phyloP scores from a whole-genome alignment of 92 coral and sea anemone genomes.

The Micromussa lordhowensis region DNA sequence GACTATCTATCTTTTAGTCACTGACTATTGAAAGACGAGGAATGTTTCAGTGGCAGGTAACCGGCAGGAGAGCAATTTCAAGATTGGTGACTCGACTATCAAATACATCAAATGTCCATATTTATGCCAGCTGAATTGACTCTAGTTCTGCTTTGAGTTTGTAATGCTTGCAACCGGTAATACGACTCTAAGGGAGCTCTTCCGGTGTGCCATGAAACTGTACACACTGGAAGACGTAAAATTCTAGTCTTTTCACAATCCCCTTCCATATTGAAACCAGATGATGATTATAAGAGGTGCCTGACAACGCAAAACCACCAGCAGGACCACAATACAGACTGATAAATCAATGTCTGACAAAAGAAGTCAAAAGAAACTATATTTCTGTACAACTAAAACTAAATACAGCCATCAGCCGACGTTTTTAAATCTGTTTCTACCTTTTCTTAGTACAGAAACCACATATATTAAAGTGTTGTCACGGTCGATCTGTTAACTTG shows the following conservation, averaged over 20 bases:
- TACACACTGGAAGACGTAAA: constrained; percentile 23
- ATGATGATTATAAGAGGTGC: constrained; percentile 4
- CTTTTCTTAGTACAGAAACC: background rate
- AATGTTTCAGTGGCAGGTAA: background rate
- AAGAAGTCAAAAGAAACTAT: background rate
- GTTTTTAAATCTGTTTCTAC: background rate
- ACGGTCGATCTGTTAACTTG: background rate
- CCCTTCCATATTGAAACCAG: constrained; percentile 44
- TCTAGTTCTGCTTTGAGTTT: constrained; percentile 29
- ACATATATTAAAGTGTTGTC: background rate
- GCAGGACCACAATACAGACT: background rate
- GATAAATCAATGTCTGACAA: constrained; percentile 1
- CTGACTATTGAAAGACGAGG: background rate
- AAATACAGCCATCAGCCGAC: background rate
- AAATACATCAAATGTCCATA: constrained; percentile 6
- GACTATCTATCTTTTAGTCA: background rate
- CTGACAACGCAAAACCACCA: background rate
- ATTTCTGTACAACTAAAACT: background rate
- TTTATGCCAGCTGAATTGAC: constrained; percentile 26
- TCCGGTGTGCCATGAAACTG: constrained; percentile 21
- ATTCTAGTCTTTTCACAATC: constrained; percentile 21
- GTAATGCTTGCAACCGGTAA: constrained; percentile 20
- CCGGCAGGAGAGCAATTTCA: background rate
- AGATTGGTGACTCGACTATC: background rate
- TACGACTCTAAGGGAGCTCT: constrained; percentile 46